Conservation (phyloP, 1,140 invertebrate species). For the Drosophila willistoni region DNA sequence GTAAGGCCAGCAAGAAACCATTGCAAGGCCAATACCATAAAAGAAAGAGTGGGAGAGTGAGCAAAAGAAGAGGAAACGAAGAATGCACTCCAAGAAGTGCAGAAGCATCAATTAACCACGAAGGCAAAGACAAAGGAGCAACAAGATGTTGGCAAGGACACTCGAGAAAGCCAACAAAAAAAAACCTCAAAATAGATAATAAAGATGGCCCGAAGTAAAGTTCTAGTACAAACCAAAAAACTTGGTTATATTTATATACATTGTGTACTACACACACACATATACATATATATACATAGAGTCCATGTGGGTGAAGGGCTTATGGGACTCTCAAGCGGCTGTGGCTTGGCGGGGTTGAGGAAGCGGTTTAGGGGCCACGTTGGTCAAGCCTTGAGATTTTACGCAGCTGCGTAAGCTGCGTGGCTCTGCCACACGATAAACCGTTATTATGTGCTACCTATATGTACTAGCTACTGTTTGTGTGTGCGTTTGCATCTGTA, state of each 20-base stretch:
- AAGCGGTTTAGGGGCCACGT: constrained; percentile 42
- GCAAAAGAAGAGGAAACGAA: neutral
- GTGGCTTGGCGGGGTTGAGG: neutral
- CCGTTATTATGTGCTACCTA: constrained; percentile 68
- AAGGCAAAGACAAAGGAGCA: neutral
- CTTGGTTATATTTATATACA: constrained; percentile 3
- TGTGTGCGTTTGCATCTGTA: constrained; percentile 17
- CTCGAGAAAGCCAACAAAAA: constrained; percentile 19
- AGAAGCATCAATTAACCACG: constrained; percentile 20
- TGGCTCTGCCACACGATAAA: constrained; percentile 65
- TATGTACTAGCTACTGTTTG: constrained; percentile 25
- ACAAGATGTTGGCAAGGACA: constrained; percentile 17
- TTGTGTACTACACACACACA: neutral
- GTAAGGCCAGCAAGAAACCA: neutral
- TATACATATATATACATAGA: constrained; percentile 22
- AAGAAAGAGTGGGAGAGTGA: neutral
- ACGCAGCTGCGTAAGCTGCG: constrained; percentile 74
- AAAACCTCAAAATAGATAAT: constrained; percentile 22
- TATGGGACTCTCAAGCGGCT: constrained; percentile 6
- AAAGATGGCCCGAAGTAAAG: constrained; percentile 12
- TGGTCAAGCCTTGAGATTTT: constrained; percentile 77
- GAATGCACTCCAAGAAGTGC: constrained; percentile 32
- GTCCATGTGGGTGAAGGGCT: constrained; percentile 14
- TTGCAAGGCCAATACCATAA: constrained; percentile 11
- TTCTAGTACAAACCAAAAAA: neutral